Percentiles rank a stretch among this genome's conserved stretches.
Evolutionary conservation across 1,140 invertebrate species (phyloP).

Genomic region (Zeugodacus cucurbitae): DNA sequence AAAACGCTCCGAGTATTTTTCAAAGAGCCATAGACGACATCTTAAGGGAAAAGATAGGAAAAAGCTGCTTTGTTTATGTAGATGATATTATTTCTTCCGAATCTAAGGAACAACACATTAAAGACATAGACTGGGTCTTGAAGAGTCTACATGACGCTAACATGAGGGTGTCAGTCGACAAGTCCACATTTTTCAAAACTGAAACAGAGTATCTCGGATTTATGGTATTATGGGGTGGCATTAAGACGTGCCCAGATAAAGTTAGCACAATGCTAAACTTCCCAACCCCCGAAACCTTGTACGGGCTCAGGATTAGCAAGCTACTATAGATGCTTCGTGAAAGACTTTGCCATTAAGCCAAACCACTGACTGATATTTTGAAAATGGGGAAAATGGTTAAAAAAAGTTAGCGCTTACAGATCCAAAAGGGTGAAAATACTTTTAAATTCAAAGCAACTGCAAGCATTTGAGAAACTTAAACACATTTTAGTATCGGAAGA

Average conservation of each 20-base stretch:
- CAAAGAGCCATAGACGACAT: no score
- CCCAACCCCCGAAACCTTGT: constrained; percentile 57
- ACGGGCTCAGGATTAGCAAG: constrained; percentile 61
- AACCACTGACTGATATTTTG: constrained; percentile 48
- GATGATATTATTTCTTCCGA: not conserved
- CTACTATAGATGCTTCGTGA: constrained; percentile 62
- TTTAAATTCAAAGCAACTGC: not conserved
- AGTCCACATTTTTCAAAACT: constrained; percentile 58
- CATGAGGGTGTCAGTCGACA: no score
- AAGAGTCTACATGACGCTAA: not conserved
- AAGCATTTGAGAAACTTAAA: constrained; percentile 24
- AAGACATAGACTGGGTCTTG: not conserved
- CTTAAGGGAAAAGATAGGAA: constrained; percentile 47
- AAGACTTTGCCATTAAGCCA: constrained; percentile 52
- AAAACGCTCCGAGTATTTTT: no score
- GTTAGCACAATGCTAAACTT: constrained; percentile 61
- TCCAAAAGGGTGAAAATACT: constrained; percentile 7
- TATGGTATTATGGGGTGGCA: constrained; percentile 63
- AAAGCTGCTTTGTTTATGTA: not conserved
- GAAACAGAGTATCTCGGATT: constrained; percentile 67
- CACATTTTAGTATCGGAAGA: not conserved
- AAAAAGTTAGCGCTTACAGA: not conserved
- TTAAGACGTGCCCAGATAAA: constrained; percentile 64
- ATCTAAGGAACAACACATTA: not conserved
- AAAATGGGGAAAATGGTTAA: constrained; percentile 30